Evolutionary conservation across 2,888 invertebrate genomes (phyloP).

Genomic region (Tetrapedia diversipes): DNA sequence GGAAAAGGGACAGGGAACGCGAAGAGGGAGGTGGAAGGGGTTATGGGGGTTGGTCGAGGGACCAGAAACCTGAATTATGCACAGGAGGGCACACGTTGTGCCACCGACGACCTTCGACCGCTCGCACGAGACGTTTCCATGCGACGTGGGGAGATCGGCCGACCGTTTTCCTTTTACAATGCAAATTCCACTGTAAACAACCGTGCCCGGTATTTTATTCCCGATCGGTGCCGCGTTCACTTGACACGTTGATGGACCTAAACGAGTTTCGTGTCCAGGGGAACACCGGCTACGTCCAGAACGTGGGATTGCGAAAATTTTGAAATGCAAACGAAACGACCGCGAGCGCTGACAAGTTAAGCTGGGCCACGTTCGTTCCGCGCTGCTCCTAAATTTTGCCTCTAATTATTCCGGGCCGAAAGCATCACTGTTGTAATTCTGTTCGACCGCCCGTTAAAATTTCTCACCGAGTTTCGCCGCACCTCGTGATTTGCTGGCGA

Average conservation of each 20-base stretch:
- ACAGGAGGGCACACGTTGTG: constrained; percentile 47
- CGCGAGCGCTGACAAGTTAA: background rate
- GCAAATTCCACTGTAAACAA: constrained; percentile 69
- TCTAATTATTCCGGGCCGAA: background rate
- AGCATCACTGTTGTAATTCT: no score
- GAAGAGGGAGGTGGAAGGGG: background rate
- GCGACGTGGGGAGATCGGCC: constrained; percentile 58
- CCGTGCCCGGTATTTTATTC: constrained; percentile 42
- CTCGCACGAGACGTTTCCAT: constrained; percentile 53
- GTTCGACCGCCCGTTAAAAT: constrained; percentile 13
- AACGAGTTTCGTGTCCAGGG: constrained; percentile 44
- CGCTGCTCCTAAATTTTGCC: background rate
- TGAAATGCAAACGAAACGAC: constrained; percentile 33
- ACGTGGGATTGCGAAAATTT: constrained; percentile 43
- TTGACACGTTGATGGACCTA: constrained; percentile 46
- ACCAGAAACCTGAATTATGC: constrained; percentile 67
- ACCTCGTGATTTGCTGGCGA: no score
- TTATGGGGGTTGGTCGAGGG: constrained; percentile 1
- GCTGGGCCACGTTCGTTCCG: background rate
- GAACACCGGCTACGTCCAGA: constrained; percentile 8
- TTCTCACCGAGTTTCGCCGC: no score
- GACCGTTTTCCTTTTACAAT: constrained; percentile 68
- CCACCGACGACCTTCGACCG: constrained; percentile 28
- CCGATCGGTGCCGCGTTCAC: constrained; percentile 42
- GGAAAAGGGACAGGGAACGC: constrained; percentile 1